Percentiles rank a stretch among this genome's conserved stretches.
phyloP scores from a whole-genome alignment of 1,140 invertebrate species.

The Drosophila baimaii region DNA sequence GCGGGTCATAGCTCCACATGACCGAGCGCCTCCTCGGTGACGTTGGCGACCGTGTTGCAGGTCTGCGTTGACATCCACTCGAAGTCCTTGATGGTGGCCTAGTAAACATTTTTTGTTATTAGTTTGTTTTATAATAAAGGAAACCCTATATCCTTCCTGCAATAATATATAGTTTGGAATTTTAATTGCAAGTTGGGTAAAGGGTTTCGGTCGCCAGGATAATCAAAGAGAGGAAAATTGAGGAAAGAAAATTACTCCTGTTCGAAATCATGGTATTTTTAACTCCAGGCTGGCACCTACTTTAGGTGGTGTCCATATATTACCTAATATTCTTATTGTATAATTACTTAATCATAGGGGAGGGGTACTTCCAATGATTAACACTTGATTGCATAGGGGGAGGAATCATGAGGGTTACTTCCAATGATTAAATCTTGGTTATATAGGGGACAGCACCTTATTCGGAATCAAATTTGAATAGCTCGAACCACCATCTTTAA shows the following conservation, averaged over 20 bases:
- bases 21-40: constrained; percentile 53
- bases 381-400: no score
- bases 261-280: background rate
- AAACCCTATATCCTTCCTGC: background rate
- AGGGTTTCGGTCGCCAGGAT: background rate
- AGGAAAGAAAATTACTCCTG: background rate
- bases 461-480: background rate
- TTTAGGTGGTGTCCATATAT: no score
- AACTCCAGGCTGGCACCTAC: background rate
- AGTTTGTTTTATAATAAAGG: background rate
- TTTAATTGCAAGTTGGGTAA: background rate
- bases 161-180: background rate
- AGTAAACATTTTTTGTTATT: background rate
- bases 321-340: no score
- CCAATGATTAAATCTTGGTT: no score
- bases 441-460: no score
- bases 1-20: constrained; percentile 82
- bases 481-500: background rate
- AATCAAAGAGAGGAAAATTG: no score
- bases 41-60: constrained; percentile 66
- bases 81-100: constrained; percentile 85
- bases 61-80: constrained; percentile 85
- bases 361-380: no score
- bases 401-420: no score
- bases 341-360: no score